Evolutionary conservation across 2,888 invertebrate species (phyloP).

Genomic region (Tryphoninae sp.): DNA sequence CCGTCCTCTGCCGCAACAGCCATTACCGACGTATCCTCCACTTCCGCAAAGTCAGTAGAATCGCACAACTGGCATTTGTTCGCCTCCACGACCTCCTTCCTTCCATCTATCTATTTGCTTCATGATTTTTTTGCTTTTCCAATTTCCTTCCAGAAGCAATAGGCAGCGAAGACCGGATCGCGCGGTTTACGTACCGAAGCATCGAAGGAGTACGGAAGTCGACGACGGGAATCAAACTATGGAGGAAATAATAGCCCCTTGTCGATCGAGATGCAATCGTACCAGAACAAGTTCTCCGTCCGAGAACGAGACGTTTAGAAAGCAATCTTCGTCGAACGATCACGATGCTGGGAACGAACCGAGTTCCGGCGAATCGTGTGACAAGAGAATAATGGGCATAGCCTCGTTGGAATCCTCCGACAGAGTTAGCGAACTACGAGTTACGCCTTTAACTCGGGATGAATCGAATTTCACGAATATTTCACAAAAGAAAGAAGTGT

Average conservation of each 20-base stretch:
- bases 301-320: constrained; percentile 46
- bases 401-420: constrained; percentile 40
- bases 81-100: background rate
- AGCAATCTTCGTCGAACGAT: constrained; percentile 37
- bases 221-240: constrained; percentile 56
- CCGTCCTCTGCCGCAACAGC: constrained; percentile 32
- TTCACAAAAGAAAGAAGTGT: background rate
- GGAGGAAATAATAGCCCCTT: constrained; percentile 58
- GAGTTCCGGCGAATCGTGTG: constrained; percentile 25
- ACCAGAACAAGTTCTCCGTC: constrained; percentile 41
- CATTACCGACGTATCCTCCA: constrained; percentile 40
- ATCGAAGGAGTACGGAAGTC: constrained; percentile 82
- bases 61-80: background rate
- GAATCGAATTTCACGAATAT: background rate
- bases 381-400: constrained; percentile 25
- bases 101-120: background rate
- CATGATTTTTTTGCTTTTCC: constrained; percentile 10
- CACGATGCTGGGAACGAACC: constrained; percentile 29
- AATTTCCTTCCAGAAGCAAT: constrained; percentile 68
- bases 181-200: constrained; percentile 90
- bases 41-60: constrained; percentile 59
- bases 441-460: background rate
- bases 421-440: constrained; percentile 18
- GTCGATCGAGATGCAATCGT: constrained; percentile 51
- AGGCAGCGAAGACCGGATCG: constrained; percentile 87